Evolutionary conservation across 2,113 vertebrate species (phyloP), one percentile per base, ranked within the genome.

Genomic region (Ophiodon elongatus): DNA sequence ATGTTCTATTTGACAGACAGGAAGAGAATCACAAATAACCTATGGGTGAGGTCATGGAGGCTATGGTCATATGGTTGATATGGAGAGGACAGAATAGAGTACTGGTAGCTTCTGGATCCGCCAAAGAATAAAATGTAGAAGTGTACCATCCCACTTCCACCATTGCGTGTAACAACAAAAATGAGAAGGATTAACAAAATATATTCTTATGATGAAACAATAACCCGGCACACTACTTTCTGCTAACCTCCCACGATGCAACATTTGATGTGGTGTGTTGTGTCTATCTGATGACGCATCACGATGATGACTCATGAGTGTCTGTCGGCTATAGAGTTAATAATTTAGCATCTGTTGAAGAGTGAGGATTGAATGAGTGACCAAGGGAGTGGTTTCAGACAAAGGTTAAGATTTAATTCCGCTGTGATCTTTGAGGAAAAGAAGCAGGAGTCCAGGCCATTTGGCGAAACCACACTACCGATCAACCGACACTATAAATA

Each of bases 261-360:
- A n/a, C 37, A 41, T 31, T 19, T 4, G 6, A n/a, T 29, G 23
- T 19, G 27, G 10, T 13, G 15, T 47, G 43, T 52, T 15, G 76
- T n/a, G 25, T 25, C 33, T 33, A 2, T n/a, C 4, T n/a, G 27
- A 47, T 84, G 83, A 79, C 23, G 4, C 65, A n/a, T 50, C 57
- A 2, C 17, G 19, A 27, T 2, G 56, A 45, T 85, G 76, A 85
- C 37, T 75, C 77, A 75, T 15, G 45, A 29, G 14, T 64, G 76
- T 80, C 71, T 74, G 70, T 56, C 21, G 29, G 31, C 27, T 3
- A 8, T 13, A 35, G 5, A 27, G 17, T 79, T 15, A 63, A 79
- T 75, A 59, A 85, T 80, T 70, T 37, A 75, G 35, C 29, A 37
- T 76, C 4, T 33, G 8, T 64, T 65, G 10, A 33, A 29, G 6